phyloP scores from a whole-genome alignment of 2,888 invertebrate species.

The Ichneumoninae sp. region DNA sequence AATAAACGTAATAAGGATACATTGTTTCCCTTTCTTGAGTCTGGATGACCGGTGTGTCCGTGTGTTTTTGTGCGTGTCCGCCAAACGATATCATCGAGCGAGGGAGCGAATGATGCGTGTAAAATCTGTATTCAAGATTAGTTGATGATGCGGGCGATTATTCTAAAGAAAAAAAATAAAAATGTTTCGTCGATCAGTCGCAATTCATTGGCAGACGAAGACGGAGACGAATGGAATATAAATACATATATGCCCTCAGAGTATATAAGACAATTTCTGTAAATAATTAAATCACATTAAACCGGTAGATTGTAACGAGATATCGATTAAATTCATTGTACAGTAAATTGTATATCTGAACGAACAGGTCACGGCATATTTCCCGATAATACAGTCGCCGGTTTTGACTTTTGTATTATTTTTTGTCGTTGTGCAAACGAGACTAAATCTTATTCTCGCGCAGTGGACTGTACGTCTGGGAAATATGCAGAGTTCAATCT shows the following conservation, averaged over 20 bases:
- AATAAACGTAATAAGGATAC: constrained; percentile 31
- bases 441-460: constrained; percentile 11
- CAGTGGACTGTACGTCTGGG: constrained; percentile 50
- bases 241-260: constrained; percentile 42
- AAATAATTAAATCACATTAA: constrained; percentile 65
- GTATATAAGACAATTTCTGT: constrained; percentile 56
- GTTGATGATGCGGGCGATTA: constrained; percentile 33
- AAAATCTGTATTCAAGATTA: constrained; percentile 32
- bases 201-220: constrained; percentile 34
- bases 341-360: constrained; percentile 64
- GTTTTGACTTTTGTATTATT: not conserved
- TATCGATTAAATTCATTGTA: constrained; percentile 64
- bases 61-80: constrained; percentile 20
- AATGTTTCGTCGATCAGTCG: constrained; percentile 40
- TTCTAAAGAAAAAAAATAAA: constrained; percentile 45
- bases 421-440: constrained; percentile 8
- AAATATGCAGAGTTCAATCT: constrained; percentile 45
- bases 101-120: constrained; percentile 28
- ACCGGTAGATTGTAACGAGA: constrained; percentile 58
- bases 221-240: constrained; percentile 40
- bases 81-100: constrained; percentile 54
- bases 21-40: constrained; percentile 50
- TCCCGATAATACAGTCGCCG: constrained; percentile 36
- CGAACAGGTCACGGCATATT: constrained; percentile 47
- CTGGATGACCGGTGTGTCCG: constrained; percentile 8